Evolutionary conservation across 2,113 vertebrate genomes (phyloP), one percentile per base, ranked within the genome.

Genomic region (Stigmatopora argus): DNA sequence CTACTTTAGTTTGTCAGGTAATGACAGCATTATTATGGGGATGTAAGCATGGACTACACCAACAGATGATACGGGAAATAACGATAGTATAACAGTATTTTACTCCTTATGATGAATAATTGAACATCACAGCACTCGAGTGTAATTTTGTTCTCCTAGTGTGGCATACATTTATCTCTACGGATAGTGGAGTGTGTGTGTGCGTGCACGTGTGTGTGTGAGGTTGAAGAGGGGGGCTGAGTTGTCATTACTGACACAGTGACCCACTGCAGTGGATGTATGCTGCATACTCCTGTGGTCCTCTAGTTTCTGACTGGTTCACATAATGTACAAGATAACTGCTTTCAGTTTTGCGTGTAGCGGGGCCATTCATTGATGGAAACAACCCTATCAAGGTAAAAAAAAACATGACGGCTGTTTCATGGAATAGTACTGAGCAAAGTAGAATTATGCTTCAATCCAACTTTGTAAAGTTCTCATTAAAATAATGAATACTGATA

Each of bases 191-290:
- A n/a, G n/a, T n/a, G n/a, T n/a, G 26, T 31, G 3, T 31, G 26
- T 31, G 26, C 3, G 26, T 41, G 41, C 0, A 62, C 18, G 5
- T 72, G 62, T 35, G 7, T 57, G 52, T 62, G 7, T 53, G 31
- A 35, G 6, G 45, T 31, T 31, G 3, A 31, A 31, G 26, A 2
- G 26, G 26, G 26, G 26, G 26, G 26, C 17, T 59, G 65, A 69
- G 70, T 65, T 65, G 74, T 64, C 18, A 14, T 65, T 64, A 56
- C 78, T 88, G 79, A 86, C 87, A 83, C 82, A 89, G 77, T 86
- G 78, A 87, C 85, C 83, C 70, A 88, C 64, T 85, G 78, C 73
- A 74, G 59, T 63, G 51, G 78, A 86, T 81, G 74, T 80, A 72
- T 81, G 83, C 77, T 85, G 80, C 44, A 47, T 58, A 65, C 67